Conservation (phyloP, 1,140 invertebrate genomes). For the Microplitis mediator region DNA sequence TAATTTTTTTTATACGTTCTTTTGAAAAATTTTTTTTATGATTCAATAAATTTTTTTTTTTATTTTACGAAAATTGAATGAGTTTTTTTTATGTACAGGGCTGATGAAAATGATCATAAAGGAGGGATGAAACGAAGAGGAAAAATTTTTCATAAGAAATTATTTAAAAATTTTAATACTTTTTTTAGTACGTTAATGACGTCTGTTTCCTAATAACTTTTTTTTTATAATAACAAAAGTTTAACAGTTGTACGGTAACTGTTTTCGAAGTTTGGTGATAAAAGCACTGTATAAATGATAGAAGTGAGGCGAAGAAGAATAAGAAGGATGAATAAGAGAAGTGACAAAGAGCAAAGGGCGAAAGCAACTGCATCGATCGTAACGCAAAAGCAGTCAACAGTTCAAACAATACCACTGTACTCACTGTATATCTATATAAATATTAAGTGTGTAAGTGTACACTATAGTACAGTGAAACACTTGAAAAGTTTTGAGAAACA, state of each 20-base stretch:
- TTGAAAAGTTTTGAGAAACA: conserved; percentile 1
- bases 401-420: not conserved
- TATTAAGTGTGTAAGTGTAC: too few relatives aligned
- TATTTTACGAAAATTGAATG: too few relatives aligned
- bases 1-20: too few relatives aligned
- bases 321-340: not conserved
- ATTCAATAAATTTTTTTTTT: too few relatives aligned
- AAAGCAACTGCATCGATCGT: conserved; percentile 6
- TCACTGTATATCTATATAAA: not conserved
- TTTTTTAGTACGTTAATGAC: too few relatives aligned
- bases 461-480: not conserved
- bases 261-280: not conserved
- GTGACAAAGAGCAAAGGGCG: not conserved
- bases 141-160: too few relatives aligned
- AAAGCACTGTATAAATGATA: not conserved
- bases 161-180: too few relatives aligned
- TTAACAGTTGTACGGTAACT: too few relatives aligned
- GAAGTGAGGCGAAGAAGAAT: not conserved
- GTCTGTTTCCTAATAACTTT: not conserved
- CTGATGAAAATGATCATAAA: too few relatives aligned
- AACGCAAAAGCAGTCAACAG: conserved; percentile 3
- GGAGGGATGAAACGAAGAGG: too few relatives aligned
- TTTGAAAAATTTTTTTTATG: too few relatives aligned
- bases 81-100: too few relatives aligned
- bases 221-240: not conserved